A percentile compares a stretch with the other conserved stretches of the same genome.
These are phyloP conservation scores for Archivesica marissinica DNA, from an alignment of 1,140 invertebrate genomes.

Conservation along the genomic window DNA sequence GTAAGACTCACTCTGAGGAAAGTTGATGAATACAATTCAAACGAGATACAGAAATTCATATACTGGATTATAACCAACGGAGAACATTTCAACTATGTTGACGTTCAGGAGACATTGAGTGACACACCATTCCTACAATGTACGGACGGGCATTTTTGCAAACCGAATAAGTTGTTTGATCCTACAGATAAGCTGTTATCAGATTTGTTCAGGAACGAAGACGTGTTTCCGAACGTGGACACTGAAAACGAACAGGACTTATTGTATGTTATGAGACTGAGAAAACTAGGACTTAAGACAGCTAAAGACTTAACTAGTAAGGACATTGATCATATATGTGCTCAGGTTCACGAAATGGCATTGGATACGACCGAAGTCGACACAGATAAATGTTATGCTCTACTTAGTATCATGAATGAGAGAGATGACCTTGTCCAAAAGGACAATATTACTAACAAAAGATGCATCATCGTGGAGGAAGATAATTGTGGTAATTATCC, in stretches of 20 bases:
- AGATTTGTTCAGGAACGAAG: slow-evolving; percentile 5
- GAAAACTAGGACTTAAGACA: slow-evolving; percentile 33
- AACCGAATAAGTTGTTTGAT: slow-evolving; percentile 30
- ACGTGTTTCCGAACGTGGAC: slow-evolving; percentile 23
- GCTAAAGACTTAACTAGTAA: not conserved
- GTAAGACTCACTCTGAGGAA: not conserved
- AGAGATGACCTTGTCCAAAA: not conserved
- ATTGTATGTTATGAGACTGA: not conserved
- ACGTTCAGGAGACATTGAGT: not conserved
- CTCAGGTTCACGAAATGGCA: not conserved
- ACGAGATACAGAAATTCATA: not conserved
- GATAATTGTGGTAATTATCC: not conserved
- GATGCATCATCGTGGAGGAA: slow-evolving; percentile 15
- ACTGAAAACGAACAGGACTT: not conserved
- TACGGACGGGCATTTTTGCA: not conserved
- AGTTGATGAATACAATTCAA: not conserved
- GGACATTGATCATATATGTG: not conserved
- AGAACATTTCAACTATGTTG: not conserved
- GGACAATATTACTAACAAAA: not conserved
- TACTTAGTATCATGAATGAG: slow-evolving; percentile 36
- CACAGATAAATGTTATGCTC: not conserved
- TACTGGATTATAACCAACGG: not conserved
- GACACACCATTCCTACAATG: not conserved
- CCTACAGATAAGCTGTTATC: not conserved
- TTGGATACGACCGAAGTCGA: not conserved